A percentile compares a stretch with the other conserved stretches of the same genome.
These are phyloP conservation scores for Microcebus ravelobensis DNA, from an alignment of 2,113 vertebrate species.

Conservation along the genomic window DNA sequence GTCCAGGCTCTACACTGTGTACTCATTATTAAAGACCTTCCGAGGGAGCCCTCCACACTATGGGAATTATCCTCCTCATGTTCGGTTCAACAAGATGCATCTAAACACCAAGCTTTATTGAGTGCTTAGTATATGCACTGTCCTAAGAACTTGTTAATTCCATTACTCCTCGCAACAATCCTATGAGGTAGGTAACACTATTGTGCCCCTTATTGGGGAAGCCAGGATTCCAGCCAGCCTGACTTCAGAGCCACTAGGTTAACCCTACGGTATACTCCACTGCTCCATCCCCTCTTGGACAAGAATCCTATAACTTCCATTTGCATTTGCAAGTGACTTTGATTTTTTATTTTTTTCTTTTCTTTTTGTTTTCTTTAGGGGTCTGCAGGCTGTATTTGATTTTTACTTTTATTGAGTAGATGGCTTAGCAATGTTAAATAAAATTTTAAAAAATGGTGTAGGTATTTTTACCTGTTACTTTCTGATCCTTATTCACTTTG, in stretches of 20 bases:
- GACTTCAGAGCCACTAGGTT: background rate
- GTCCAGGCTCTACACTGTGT: background rate
- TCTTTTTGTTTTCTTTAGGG: background rate
- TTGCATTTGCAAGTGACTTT: background rate
- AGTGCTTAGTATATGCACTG: background rate
- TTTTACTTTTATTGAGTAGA: slow-evolving; percentile 1
- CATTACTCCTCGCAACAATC: background rate
- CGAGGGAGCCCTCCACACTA: background rate
- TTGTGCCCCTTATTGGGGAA: background rate
- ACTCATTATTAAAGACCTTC: background rate
- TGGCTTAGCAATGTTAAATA: background rate
- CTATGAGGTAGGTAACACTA: background rate
- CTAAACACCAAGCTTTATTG: background rate
- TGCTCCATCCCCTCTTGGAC: background rate
- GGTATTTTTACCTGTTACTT: background rate
- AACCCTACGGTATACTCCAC: rapidly evolving
- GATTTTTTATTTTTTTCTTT: background rate
- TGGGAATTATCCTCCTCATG: background rate
- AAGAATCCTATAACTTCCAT: background rate
- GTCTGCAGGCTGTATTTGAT: background rate
- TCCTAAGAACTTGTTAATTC: background rate
- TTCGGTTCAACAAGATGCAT: background rate
- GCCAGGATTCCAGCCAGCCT: background rate
- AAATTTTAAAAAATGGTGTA: background rate
- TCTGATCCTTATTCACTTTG: slow-evolving; percentile 11